These are phyloP conservation scores for Lithophane socia DNA, from an alignment of 2,888 invertebrate genomes.

Conservation along the genomic window DNA sequence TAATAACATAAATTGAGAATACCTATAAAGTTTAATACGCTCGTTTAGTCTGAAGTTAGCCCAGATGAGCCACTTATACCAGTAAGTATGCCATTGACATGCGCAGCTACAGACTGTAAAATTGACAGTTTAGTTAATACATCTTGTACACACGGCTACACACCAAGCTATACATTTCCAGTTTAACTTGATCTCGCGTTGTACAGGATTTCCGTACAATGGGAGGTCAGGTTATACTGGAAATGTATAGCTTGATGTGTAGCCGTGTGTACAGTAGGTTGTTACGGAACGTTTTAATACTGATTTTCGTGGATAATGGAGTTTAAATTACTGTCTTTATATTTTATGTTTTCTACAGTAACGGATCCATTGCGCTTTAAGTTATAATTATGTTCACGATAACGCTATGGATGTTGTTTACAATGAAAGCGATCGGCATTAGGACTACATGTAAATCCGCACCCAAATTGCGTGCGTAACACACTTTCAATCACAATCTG, in stretches of 20 bases:
- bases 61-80: slow-evolving; percentile 10
- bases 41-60: slow-evolving; percentile 20
- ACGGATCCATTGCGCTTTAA: background rate
- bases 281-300: slow-evolving; percentile 18
- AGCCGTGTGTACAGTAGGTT: background rate
- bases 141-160: slow-evolving; percentile 9
- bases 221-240: too few relatives aligned
- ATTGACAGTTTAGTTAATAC: slow-evolving; percentile 36
- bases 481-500: too few relatives aligned
- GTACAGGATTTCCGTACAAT: too few relatives aligned
- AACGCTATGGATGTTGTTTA: background rate
- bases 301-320: slow-evolving; percentile 1
- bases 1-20: slow-evolving; percentile 27
- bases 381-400: background rate
- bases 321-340: slow-evolving; percentile 41
- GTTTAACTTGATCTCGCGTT: too few relatives aligned
- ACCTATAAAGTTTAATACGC: slow-evolving; percentile 44
- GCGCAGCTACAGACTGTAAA: slow-evolving; percentile 23
- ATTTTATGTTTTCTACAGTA: slow-evolving; percentile 21
- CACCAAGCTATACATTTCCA: too few relatives aligned
- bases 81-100: slow-evolving; percentile 40
- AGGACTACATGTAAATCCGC: background rate
- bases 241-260: too few relatives aligned
- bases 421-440: background rate
- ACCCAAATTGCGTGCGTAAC: too few relatives aligned